A percentile compares a stretch with the other conserved stretches of the same genome.
Conservation (phyloP, 2,797 vertebrate genomes). For the Periophthalmus magnuspinnatus region DNA sequence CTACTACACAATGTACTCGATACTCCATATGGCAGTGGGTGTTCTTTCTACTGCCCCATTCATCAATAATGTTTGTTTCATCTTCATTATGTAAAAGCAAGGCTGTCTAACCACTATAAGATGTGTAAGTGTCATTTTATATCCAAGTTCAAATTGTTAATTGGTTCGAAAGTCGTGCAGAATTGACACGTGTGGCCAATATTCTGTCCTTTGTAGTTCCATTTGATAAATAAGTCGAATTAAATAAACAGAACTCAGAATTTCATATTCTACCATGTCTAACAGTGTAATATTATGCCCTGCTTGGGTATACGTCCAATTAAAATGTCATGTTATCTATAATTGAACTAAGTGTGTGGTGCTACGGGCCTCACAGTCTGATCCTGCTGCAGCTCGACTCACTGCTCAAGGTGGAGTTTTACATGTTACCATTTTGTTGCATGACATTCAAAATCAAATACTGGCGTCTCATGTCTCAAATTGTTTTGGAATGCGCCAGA, state of each 20-base stretch:
- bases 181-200: not conserved
- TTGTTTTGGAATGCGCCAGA: not conserved
- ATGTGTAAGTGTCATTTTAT: no score
- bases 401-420: not conserved
- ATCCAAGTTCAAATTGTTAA: not conserved
- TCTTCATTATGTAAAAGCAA: not conserved
- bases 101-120: no score
- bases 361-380: not conserved
- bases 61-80: not conserved
- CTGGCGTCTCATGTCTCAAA: no score
- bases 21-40: no score
- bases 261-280: not conserved
- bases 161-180: not conserved
- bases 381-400: not conserved
- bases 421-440: not conserved
- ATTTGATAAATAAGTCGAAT: not conserved
- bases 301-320: not conserved
- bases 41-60: not conserved
- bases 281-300: not conserved
- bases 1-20: no score
- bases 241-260: not conserved
- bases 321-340: slow-evolving; percentile 2
- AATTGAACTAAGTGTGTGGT: not conserved
- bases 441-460: not conserved
- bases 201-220: not conserved